phyloP scores from a whole-genome alignment of 1,140 invertebrate species.

The Antheraea pernyi region DNA sequence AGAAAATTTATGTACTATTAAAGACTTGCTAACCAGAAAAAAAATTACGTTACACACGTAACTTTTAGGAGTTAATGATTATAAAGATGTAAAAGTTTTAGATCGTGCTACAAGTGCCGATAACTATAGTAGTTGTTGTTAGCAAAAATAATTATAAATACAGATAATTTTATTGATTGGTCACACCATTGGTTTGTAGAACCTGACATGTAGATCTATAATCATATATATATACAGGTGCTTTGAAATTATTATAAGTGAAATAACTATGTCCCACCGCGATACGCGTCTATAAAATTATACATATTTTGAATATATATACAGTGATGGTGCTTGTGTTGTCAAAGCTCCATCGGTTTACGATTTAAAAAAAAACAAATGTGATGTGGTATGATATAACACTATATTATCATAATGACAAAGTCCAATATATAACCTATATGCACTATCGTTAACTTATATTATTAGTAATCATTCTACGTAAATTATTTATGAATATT shows the following conservation, averaged over 20 bases:
- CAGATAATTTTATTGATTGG: neutral
- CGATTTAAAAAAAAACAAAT: neutral
- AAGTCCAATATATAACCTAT: neutral
- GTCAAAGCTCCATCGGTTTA: neutral
- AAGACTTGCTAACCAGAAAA: too few relatives aligned
- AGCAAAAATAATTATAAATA: neutral
- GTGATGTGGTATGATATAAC: neutral
- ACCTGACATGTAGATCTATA: neutral
- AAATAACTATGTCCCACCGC: slow-evolving; percentile 5
- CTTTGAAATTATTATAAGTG: slow-evolving; percentile 9
- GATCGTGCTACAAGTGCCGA: neutral
- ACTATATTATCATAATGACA: neutral
- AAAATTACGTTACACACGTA: neutral
- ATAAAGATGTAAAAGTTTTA: neutral
- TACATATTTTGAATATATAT: neutral
- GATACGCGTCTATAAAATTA: neutral
- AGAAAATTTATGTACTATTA: too few relatives aligned
- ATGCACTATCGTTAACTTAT: neutral
- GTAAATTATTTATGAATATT: neutral
- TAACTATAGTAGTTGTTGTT: neutral
- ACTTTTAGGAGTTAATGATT: neutral
- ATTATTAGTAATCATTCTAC: neutral
- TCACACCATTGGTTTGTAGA: neutral
- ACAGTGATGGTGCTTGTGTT: neutral
- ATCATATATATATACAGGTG: neutral